Base-by-base conservation (phyloP, 2,888 invertebrate species). In the Biston betularia region DNA sequence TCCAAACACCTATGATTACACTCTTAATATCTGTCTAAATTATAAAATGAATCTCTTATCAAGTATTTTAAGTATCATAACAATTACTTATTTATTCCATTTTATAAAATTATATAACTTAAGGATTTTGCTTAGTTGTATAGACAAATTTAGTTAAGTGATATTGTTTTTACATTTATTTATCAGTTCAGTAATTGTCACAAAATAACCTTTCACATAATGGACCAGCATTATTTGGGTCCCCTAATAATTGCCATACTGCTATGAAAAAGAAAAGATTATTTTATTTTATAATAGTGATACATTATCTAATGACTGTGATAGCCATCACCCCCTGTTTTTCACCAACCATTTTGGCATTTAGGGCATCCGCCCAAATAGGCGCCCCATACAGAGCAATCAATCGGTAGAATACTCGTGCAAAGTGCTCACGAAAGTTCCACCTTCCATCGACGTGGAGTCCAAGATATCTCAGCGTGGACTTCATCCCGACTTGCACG, bases 21-120 rank as follows among this genome's bases (percentile, higher is more conserved):
- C 53, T 50, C 34, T 35, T 50, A 50, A 50, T 50, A n/a, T 50
- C n/a, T 35, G 35, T 35, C 3, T 50, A 35, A 34, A 50, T 50
- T 50, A 50, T 9, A 14, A 40, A n/a, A 54, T 33, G 61, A 63
- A 63, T 63, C 63, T 63, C 63, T 50, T 35, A 54, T 54, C 6
- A 44, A 14, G n/a, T 53, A 54, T 54, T 33, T 48, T n/a, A n/a
- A 40, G n/a, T 12, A 33, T 40, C 11, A 38, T 45, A 53, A 33
- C 14, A 33, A 56, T 38, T 9, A 46, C 15, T 56, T 35, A 44
- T 53, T 44, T 46, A 57, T 64, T 64, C 40, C 49, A 63, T 59
- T 49, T 59, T 55, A 35, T 48, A 24, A 48, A 7, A 1, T 59
- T 55, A 35, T 48, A 24, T 48, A 11, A 1, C 10, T 15, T 40